Conservation (phyloP, 2,888 invertebrate genomes). For the Cryptosula pallasiana region DNA sequence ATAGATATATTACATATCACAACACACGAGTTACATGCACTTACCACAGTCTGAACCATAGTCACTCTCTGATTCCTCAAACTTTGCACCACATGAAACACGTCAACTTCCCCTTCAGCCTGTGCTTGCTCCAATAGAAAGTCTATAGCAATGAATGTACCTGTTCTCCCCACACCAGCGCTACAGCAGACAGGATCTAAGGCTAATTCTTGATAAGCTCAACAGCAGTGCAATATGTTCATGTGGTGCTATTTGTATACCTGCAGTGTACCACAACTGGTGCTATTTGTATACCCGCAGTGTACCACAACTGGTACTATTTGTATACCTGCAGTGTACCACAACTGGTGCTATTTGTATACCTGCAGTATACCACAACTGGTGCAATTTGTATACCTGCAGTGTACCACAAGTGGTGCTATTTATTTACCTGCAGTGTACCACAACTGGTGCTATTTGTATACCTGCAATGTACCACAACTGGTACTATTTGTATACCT, state of each 20-base stretch:
- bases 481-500: conserved; percentile 58
- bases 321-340: conserved; percentile 30
- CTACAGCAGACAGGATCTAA: neutral
- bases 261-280: conserved; percentile 31
- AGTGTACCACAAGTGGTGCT: conserved; percentile 31
- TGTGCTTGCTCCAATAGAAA: conserved; percentile 20
- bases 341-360: conserved; percentile 24
- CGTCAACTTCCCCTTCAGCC: neutral
- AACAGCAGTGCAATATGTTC: too few relatives aligned
- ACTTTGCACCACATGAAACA: conserved; percentile 7
- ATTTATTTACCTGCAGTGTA: conserved; percentile 70
- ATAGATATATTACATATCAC: neutral
- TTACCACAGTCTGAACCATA: conserved; percentile 22
- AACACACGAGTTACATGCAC: too few relatives aligned
- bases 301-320: conserved; percentile 76
- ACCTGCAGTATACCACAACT: conserved; percentile 82
- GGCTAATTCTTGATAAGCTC: too few relatives aligned
- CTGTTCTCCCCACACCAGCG: conserved; percentile 24
- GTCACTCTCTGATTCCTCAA: conserved; percentile 17
- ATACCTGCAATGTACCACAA: conserved; percentile 30
- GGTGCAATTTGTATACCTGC: conserved; percentile 58
- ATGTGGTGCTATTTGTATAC: neutral
- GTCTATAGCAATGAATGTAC: conserved; percentile 23
- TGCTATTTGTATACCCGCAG: conserved; percentile 62
- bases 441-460: conserved; percentile 66